Evolutionary conservation across 2,113 vertebrate genomes (phyloP).

Genomic region (Salvelinus fontinalis): DNA sequence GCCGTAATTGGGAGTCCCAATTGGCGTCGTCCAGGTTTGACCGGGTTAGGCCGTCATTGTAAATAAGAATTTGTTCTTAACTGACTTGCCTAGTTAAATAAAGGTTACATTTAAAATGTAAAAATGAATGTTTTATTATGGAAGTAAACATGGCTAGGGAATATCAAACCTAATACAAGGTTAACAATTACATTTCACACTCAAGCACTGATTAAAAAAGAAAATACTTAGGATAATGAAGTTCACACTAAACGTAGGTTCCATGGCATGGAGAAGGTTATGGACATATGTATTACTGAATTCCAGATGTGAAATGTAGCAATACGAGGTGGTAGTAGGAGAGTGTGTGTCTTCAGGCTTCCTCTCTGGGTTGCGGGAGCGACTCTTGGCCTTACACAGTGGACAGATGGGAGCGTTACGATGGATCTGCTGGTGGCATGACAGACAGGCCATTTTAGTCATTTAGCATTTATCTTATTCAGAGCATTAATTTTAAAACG

Average conservation of each 20-base stretch:
- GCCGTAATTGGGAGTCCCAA: no score
- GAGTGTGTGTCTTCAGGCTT: slow-evolving; percentile 84
- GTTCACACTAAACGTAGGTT: slow-evolving; percentile 27
- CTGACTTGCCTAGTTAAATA: no score
- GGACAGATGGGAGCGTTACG: slow-evolving; percentile 97
- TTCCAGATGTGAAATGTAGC: slow-evolving; percentile 7
- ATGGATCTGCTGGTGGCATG: slow-evolving; percentile 98
- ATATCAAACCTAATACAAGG: slow-evolving; percentile 36
- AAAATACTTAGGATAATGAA: slow-evolving; percentile 26
- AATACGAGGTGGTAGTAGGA: background rate
- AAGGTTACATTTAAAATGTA: no score
- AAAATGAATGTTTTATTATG: slow-evolving; percentile 37
- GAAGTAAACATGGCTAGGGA: slow-evolving; percentile 39
- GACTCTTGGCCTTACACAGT: slow-evolving; percentile 97
- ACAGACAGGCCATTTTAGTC: slow-evolving; percentile 83
- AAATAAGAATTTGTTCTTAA: no score
- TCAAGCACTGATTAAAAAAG: slow-evolving; percentile 37
- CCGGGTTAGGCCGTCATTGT: no score
- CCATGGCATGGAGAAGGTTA: slow-evolving; percentile 22
- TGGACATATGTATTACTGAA: slow-evolving; percentile 24
- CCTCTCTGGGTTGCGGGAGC: slow-evolving; percentile 98
- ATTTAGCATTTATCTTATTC: no score
- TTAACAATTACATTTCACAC: slow-evolving; percentile 56
- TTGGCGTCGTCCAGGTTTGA: no score
- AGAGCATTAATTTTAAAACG: no score